These are phyloP conservation scores for Mnemiopsis leidyi DNA, from an alignment of 37 sponge, comb jelly and placozoan genomes.

Conservation along the genomic window DNA sequence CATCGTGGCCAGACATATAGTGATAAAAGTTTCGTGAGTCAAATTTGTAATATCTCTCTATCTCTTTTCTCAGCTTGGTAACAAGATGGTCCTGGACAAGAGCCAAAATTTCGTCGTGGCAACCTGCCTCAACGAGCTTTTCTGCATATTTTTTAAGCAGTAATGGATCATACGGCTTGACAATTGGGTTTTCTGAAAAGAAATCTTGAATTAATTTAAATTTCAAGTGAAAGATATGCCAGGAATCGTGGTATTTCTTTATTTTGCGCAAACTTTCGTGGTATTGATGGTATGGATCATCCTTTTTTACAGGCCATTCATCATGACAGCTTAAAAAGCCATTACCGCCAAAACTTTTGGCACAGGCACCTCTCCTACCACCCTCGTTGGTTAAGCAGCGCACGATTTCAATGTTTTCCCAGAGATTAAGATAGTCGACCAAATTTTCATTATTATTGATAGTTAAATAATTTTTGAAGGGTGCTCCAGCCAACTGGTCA, in stretches of 20 bases:
- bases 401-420: conserved; percentile 27
- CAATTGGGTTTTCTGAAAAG: neutral
- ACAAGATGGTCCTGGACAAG: conserved; percentile 43
- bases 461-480: conserved; percentile 36
- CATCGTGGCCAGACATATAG: neutral
- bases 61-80: conserved; percentile 25
- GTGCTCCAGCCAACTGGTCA: conserved; percentile 38
- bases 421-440: neutral
- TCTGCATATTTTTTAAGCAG: neutral
- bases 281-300: conserved; percentile 53
- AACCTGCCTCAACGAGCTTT: neutral
- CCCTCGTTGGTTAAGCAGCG: conserved; percentile 43
- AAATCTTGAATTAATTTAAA: neutral
- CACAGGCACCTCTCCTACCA: conserved; percentile 20
- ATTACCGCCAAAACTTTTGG: conserved; percentile 59
- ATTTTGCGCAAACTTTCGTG: conserved; percentile 14
- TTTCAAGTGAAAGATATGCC: neutral
- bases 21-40: neutral
- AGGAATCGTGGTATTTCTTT: conserved; percentile 16
- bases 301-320: conserved; percentile 45
- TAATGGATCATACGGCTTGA: neutral
- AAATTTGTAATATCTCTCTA: conserved; percentile 34
- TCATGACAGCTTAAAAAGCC: conserved; percentile 52
- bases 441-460: neutral
- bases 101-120: conserved; percentile 44